Percentiles rank a stretch among this genome's conserved stretches.
phyloP scores from a whole-genome alignment of 1,140 invertebrate genomes.

The Monochamus saltuarius region DNA sequence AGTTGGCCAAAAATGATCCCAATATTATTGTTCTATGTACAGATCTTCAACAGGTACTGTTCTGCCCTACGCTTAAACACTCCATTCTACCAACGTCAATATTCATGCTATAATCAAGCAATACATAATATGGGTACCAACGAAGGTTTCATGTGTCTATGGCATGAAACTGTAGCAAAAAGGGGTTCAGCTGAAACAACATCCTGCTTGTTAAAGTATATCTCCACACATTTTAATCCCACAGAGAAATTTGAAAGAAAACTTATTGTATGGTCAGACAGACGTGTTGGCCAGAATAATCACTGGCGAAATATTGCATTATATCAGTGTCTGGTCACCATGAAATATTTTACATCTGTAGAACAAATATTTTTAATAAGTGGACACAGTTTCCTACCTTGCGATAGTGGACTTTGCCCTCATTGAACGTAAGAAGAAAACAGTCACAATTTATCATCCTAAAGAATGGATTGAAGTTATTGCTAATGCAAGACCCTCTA shows the following conservation, averaged over 20 bases:
- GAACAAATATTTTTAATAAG: constrained; percentile 15
- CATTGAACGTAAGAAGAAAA: too few relatives aligned
- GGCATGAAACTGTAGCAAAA: constrained; percentile 22
- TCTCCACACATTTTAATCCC: constrained; percentile 2
- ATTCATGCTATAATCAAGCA: constrained; percentile 15
- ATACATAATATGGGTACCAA: constrained; percentile 12
- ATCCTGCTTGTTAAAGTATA: constrained; percentile 15
- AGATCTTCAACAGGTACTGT: constrained; percentile 23
- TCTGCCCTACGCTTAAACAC: constrained; percentile 16
- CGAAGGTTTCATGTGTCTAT: constrained; percentile 7
- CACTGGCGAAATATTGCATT: too few relatives aligned
- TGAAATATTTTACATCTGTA: constrained; percentile 11
- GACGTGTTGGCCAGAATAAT: constrained; percentile 10
- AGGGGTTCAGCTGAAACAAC: constrained; percentile 11
- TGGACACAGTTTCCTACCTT: constrained; percentile 22
- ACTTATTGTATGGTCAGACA: constrained; percentile 20
- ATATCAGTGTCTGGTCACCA: too few relatives aligned
- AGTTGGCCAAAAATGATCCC: too few relatives aligned
- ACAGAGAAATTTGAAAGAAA: constrained; percentile 13
- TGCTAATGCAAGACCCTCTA: too few relatives aligned
- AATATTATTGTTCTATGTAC: constrained; percentile 14
- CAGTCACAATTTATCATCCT: too few relatives aligned
- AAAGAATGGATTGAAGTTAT: too few relatives aligned
- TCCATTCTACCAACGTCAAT: constrained; percentile 19
- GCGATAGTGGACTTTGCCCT: too few relatives aligned